phyloP scores from a whole-genome alignment of 2,888 invertebrate species.

The Dexiosoma caninum region DNA sequence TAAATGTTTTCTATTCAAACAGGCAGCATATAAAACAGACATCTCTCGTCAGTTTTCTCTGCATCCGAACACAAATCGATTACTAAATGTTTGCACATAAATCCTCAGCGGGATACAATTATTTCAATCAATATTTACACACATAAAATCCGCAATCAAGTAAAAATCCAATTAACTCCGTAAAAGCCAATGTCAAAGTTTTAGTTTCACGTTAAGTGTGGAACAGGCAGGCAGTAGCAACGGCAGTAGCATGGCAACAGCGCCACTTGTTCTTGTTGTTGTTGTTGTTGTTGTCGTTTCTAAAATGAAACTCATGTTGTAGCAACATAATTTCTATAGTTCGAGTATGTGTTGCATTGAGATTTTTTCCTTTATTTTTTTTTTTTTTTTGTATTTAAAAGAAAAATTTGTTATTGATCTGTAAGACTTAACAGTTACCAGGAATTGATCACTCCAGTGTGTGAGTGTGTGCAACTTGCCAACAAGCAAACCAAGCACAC shows the following conservation, averaged over 20 bases:
- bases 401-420: slow-evolving; percentile 62
- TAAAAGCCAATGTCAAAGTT: slow-evolving; percentile 67
- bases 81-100: slow-evolving; percentile 62
- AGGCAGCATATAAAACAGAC: neutral
- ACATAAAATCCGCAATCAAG: slow-evolving; percentile 65
- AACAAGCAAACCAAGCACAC: neutral
- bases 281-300: slow-evolving; percentile 2
- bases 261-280: neutral
- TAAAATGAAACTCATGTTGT: slow-evolving; percentile 54
- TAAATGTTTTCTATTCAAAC: neutral
- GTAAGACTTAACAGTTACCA: slow-evolving; percentile 61
- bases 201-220: slow-evolving; percentile 34
- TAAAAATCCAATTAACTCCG: slow-evolving; percentile 76
- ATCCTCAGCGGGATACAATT: slow-evolving; percentile 60
- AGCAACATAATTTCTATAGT: slow-evolving; percentile 62
- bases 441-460: slow-evolving; percentile 58
- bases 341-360: slow-evolving; percentile 21
- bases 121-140: slow-evolving; percentile 67
- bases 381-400: slow-evolving; percentile 6
- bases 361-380: neutral
- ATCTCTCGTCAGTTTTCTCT: neutral
- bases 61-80: slow-evolving; percentile 50
- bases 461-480: slow-evolving; percentile 42
- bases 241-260: neutral
- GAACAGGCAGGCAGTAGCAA: too few species aligned